Evolutionary conservation across 2,888 invertebrate genomes (phyloP).

Genomic region (Alcis repandata): DNA sequence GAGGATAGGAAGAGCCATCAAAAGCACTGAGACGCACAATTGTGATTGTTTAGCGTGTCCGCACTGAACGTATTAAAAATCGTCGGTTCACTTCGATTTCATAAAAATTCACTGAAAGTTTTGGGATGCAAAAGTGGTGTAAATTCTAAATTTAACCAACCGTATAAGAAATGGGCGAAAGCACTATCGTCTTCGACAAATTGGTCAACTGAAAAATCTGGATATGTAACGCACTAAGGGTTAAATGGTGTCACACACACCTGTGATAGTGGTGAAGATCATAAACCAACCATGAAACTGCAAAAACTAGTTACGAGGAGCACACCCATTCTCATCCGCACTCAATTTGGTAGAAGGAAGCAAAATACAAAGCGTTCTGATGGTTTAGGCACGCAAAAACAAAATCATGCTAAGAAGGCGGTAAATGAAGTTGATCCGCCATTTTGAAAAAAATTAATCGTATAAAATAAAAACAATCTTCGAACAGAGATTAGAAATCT

Average conservation of each 20-base stretch:
- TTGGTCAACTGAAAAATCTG: not conserved
- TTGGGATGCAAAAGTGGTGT: not conserved
- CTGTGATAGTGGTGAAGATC: slow-evolving; percentile 53
- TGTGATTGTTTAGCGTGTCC: slow-evolving; percentile 13
- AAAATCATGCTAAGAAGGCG: slow-evolving; percentile 36
- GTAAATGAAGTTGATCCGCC: slow-evolving; percentile 35
- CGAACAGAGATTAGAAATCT: not conserved
- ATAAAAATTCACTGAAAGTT: slow-evolving; percentile 3
- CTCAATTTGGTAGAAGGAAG: slow-evolving; percentile 50
- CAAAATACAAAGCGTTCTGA: slow-evolving; percentile 36
- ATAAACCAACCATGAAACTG: slow-evolving; percentile 51
- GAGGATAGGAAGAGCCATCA: slow-evolving; percentile 39
- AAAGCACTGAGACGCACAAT: slow-evolving; percentile 1
- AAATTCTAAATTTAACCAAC: not conserved
- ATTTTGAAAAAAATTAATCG: slow-evolving; percentile 28
- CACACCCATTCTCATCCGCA: slow-evolving; percentile 64
- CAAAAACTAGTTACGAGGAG: slow-evolving; percentile 49
- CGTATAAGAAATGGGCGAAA: not conserved
- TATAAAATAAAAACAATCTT: slow-evolving; percentile 19
- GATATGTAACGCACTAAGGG: slow-evolving; percentile 38
- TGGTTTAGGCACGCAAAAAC: slow-evolving; percentile 39
- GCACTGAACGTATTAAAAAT: slow-evolving; percentile 40
- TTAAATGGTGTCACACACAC: slow-evolving; percentile 59
- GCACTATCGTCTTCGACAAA: not conserved
- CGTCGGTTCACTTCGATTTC: slow-evolving; percentile 20